phyloP scores from a whole-genome alignment of 2,113 vertebrate species.

The Tyrannus savana region DNA sequence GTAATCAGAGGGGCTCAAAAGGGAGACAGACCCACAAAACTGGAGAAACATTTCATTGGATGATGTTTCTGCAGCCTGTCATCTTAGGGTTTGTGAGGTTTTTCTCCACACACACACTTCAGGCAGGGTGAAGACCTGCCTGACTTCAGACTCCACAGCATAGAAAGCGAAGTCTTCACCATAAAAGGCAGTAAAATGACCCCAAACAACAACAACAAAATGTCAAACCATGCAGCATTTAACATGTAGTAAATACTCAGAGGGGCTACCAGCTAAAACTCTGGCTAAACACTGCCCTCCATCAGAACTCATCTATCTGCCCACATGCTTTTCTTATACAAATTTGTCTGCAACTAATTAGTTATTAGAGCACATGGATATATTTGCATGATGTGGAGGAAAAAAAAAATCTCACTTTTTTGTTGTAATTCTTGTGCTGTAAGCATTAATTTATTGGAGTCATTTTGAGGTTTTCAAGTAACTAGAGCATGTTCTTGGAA shows the following conservation, averaged over 20 bases:
- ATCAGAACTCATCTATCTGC: background rate
- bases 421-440: background rate
- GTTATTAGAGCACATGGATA: background rate
- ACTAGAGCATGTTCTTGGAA: background rate
- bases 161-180: background rate
- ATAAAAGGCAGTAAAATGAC: background rate
- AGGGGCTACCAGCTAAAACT: background rate
- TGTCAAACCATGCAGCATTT: background rate
- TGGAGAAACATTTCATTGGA: background rate
- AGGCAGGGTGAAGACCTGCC: background rate
- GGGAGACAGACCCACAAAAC: background rate
- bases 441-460: background rate
- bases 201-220: background rate
- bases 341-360: background rate
- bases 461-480: background rate
- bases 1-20: background rate
- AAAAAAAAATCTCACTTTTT: background rate
- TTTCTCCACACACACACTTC: background rate
- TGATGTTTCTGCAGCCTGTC: background rate
- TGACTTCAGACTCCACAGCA: background rate
- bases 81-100: fast-evolving
- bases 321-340: background rate
- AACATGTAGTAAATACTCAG: background rate
- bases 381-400: background rate
- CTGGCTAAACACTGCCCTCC: background rate